Conservation (phyloP, 2,888 invertebrate species). For the Tetheella fluctuosa region DNA sequence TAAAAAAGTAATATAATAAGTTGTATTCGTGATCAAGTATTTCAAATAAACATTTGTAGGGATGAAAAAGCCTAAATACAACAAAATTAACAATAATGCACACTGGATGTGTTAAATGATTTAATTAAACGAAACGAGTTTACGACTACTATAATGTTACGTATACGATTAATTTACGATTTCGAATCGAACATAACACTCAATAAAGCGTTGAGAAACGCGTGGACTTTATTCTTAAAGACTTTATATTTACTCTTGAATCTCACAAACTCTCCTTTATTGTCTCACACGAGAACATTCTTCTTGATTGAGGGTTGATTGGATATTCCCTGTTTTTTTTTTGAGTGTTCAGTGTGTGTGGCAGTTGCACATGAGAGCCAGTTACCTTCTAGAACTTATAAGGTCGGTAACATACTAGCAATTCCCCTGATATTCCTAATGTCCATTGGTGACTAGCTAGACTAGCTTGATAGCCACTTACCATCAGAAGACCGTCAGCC, state of each 20-base stretch:
- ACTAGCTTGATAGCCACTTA: too few relatives aligned
- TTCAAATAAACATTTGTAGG: neutral
- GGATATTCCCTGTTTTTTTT: too few relatives aligned
- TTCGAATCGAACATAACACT: neutral
- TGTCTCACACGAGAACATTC: neutral
- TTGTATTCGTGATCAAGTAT: neutral
- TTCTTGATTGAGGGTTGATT: neutral
- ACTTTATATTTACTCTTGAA: neutral
- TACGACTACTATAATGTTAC: neutral
- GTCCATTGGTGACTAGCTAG: too few relatives aligned
- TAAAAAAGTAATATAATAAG: too few relatives aligned
- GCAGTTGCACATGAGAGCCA: too few relatives aligned
- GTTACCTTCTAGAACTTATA: too few relatives aligned
- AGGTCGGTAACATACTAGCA: too few relatives aligned
- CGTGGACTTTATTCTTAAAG: neutral
- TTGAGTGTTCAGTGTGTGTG: too few relatives aligned
- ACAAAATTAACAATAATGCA: neutral
- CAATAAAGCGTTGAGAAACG: neutral
- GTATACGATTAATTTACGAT: neutral
- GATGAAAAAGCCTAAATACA: neutral
- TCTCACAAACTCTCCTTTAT: too few relatives aligned
- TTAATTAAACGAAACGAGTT: conserved; percentile 5
- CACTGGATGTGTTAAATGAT: neutral
- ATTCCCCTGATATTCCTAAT: too few relatives aligned
- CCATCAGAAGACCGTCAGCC: too few relatives aligned